Base-by-base conservation (phyloP, 1,140 invertebrate species). In the Trachymyrmex septentrionalis region DNA sequence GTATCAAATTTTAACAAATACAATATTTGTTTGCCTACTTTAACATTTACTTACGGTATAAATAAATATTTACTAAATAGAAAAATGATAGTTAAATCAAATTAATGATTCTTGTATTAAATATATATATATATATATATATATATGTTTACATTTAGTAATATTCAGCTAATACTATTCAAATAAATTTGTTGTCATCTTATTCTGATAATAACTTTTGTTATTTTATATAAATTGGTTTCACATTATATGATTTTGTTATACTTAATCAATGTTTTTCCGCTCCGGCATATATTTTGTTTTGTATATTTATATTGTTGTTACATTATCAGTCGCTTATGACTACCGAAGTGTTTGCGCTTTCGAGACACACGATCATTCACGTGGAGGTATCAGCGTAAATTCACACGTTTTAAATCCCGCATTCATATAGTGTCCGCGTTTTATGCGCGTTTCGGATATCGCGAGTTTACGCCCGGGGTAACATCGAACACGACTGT, bases 381-480 rank as follows among this genome's bases (percentile, higher is more conserved):
- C 21, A 38, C 14, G 53, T 24, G 21, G 34, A 24, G 67, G 24
- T 82, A 82, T 73, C 80, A 75, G 80, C n/a, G 44, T 75, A 75
- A 73, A 84, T 75, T 73, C 80, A 48, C 69, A 55, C 55, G 24
- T 75, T 84, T 57, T 50, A 75, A 19, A 61, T 84, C 69, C 55
- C 38, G 69, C 69, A 73, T 84, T 73, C 80, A 82, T 72, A 73
- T 16, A 73, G 34, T 48, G 55, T 75, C 44, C 55, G 80, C 38
- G 69, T 75, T 73, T 84, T 75, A 73, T 48, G 38, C 38, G 69
- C 69, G 69, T 84, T 84, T 84, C 69, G 67, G 80, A 24, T 82
- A 82, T 82, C 80, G 80, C 80, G 80, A 73, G 80, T 84, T 84
- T 84, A 84, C 80, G 80, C 80, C 38, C 69, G 69, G 80, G 14